Base-by-base conservation (phyloP, 2,113 vertebrate genomes). In the Pteropus alecto region DNA sequence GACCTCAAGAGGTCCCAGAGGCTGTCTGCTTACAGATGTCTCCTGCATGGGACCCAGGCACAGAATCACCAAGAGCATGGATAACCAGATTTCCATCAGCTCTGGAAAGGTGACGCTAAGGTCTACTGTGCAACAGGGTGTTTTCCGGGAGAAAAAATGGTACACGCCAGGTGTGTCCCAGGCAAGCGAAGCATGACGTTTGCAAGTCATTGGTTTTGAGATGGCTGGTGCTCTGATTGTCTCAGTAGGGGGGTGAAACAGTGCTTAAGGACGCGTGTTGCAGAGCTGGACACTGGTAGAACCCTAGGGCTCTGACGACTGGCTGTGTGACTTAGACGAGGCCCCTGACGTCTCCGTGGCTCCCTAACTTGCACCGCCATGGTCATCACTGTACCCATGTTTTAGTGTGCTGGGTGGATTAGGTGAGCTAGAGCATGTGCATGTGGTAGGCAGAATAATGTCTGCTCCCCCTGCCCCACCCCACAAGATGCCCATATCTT, bases 1-100 rank as follows among this genome's bases (percentile, higher is more conserved):
- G 56, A 46, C 5, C 15, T 26, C 1, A 6, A 22, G 56, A 3
- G 3, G 28, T 21, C 35, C 35, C 26, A 28, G 26, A 11, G 14
- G 11, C 12, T 1, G 1, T 35, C 30, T 4, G 43, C 33, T 13
- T 30, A 6, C 1, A 43, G n/a, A 28, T 11, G 12, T 0, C 10
- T 30, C 51, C 83, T 9, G 0, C 6, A 8, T 8, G 22, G 33
- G 35, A 26, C 4, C 24, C 12, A 26, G 38, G 14, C 60, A n/a
- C 38, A 0, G 21, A 58, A 11, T 26, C 35, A 6, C 10, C 1
- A 5, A n/a, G 7, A 54, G 9, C 1, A 41, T 0, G 46, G n/a
- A 13, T 8, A 19, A 30, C 0, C 19, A 19, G 58, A 28, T 28
- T 54, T 83, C 4, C 0, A 0, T 48, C 16, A 38, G 68, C 3